Evolutionary conservation across 53 echinoderm and acorn worm species (phyloP).

Genomic region (Echinometra lucunter): DNA sequence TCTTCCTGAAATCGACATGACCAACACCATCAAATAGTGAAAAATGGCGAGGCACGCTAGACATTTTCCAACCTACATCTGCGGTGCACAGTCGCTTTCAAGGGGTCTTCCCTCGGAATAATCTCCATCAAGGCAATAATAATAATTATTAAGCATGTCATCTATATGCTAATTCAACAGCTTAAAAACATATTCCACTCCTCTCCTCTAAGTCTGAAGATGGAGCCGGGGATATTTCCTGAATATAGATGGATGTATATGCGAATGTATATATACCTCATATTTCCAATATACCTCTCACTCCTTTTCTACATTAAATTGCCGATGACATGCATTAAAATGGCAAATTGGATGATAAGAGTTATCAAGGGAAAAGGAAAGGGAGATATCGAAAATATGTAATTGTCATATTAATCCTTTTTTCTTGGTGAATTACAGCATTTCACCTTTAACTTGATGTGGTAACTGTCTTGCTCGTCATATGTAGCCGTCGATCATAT

Average conservation of each 20-base stretch:
- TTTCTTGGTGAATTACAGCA: neutral
- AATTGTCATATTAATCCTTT: neutral
- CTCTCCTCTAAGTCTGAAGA: neutral
- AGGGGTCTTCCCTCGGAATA: neutral
- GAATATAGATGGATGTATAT: conserved; percentile 11
- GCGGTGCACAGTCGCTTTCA: neutral
- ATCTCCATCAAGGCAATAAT: conserved; percentile 36
- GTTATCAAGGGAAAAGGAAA: neutral
- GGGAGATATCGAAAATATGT: neutral
- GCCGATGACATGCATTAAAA: neutral
- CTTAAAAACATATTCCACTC: conserved; percentile 31
- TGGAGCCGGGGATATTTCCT: neutral
- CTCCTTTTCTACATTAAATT: neutral
- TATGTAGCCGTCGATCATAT: neutral
- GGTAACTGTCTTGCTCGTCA: too few species aligned
- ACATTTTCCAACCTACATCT: neutral
- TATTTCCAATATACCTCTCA: neutral
- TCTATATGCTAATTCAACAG: conserved; percentile 67
- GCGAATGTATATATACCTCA: neutral
- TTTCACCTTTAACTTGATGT: neutral
- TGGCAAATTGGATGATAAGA: neutral
- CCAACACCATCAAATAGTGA: neutral
- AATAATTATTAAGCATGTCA: conserved; percentile 24
- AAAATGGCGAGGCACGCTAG: neutral
- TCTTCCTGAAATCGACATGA: neutral